These are phyloP conservation scores for Siniperca knerii DNA, from an alignment of 2,113 vertebrate species.

Conservation along the genomic window DNA sequence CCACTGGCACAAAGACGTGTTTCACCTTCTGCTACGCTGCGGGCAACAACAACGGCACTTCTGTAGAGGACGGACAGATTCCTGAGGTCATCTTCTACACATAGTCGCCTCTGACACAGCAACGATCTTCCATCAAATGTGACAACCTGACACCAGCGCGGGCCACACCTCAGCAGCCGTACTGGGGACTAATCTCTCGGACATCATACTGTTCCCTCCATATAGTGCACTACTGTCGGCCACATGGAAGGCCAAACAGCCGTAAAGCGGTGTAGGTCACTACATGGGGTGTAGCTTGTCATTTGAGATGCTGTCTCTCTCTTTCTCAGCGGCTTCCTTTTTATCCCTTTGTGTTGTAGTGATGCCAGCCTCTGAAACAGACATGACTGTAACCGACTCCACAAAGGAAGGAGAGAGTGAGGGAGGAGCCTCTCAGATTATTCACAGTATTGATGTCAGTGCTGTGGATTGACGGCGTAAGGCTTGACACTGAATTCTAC, in stretches of 20 bases:
- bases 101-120: constrained; percentile 82
- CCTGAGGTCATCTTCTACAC: constrained; percentile 99
- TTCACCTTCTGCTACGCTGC: constrained; percentile 98
- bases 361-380: constrained; percentile 53
- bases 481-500: constrained; percentile 64
- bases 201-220: constrained; percentile 66
- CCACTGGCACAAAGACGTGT: constrained; percentile 95
- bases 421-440: constrained; percentile 53
- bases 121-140: constrained; percentile 74
- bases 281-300: constrained; percentile 58
- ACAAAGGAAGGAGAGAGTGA: constrained; percentile 47
- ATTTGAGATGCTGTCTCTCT: constrained; percentile 57
- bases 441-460: constrained; percentile 55
- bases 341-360: constrained; percentile 60
- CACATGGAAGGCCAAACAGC: constrained; percentile 40
- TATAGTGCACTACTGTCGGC: constrained; percentile 61
- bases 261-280: constrained; percentile 54
- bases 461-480: constrained; percentile 59
- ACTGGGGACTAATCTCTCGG: constrained; percentile 71
- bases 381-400: constrained; percentile 55
- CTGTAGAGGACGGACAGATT: constrained; percentile 97
- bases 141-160: constrained; percentile 66
- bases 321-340: constrained; percentile 55
- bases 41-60: constrained; percentile 98
- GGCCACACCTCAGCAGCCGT: constrained; percentile 63